phyloP scores from a whole-genome alignment of 2,888 invertebrate genomes.

The Azorinus chamasolen region DNA sequence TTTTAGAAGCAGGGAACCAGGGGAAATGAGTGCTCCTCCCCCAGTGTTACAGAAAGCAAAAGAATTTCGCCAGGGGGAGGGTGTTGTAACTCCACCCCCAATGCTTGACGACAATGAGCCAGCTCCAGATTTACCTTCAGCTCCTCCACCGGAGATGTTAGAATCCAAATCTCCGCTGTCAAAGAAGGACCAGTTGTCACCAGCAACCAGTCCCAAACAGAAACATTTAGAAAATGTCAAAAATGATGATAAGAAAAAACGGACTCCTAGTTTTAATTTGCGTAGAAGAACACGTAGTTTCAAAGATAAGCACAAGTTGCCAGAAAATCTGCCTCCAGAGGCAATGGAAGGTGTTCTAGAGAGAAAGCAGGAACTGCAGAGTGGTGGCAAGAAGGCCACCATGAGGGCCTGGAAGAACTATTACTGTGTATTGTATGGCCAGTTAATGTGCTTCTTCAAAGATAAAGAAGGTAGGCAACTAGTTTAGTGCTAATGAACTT shows the following conservation, averaged over 20 bases:
- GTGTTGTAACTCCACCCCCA: constrained; percentile 63
- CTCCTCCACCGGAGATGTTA: constrained; percentile 66
- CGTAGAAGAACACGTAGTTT: constrained; percentile 95
- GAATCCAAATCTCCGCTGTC: constrained; percentile 62
- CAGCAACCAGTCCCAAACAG: constrained; percentile 74
- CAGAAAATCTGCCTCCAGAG: constrained; percentile 91
- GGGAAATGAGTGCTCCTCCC: constrained; percentile 67
- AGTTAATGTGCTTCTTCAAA: constrained; percentile 98
- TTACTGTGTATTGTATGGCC: constrained; percentile 98
- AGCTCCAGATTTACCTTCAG: constrained; percentile 69
- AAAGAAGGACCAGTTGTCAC: constrained; percentile 74
- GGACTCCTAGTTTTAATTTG: constrained; percentile 98
- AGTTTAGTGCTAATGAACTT: no score
- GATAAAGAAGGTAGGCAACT: constrained; percentile 90
- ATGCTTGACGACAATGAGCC: constrained; percentile 42
- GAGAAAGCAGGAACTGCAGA: constrained; percentile 97
- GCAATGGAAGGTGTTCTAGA: constrained; percentile 97
- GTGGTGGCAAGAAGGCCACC: constrained; percentile 97
- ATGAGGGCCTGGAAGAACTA: constrained; percentile 98
- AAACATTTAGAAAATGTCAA: constrained; percentile 74
- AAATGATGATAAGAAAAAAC: constrained; percentile 91
- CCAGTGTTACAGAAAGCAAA: constrained; percentile 77
- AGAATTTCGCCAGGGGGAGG: constrained; percentile 76
- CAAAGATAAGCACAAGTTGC: constrained; percentile 85
- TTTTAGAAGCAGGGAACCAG: constrained; percentile 70